Conservation (phyloP, 2,113 vertebrate genomes). For the Carassius gibelio region DNA sequence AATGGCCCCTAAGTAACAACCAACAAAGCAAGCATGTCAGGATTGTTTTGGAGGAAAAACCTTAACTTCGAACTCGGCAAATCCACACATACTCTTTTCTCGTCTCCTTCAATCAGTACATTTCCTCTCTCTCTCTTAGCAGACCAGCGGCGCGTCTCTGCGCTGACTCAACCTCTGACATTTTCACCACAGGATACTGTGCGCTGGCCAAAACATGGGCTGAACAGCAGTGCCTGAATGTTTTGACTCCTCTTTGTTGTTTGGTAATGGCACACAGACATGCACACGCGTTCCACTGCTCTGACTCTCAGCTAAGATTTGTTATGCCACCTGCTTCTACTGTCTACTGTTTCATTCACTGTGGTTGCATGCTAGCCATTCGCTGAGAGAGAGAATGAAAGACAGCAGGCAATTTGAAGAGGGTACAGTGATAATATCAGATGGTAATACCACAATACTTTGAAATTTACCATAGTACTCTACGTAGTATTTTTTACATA, state of each 20-base stretch:
- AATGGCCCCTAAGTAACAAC: neutral
- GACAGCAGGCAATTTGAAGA: neutral
- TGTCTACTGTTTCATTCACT: slow-evolving; percentile 19
- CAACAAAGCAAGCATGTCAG: slow-evolving; percentile 6
- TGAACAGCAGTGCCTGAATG: slow-evolving; percentile 23
- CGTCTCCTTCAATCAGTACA: slow-evolving; percentile 22
- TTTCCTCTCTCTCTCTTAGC: slow-evolving; percentile 12
- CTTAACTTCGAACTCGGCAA: neutral
- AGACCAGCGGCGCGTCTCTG: slow-evolving; percentile 25
- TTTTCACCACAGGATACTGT: slow-evolving; percentile 41
- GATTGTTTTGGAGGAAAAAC: slow-evolving; percentile 6
- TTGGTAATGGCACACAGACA: slow-evolving; percentile 31
- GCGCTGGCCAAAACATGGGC: slow-evolving; percentile 35
- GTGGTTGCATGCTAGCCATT: neutral
- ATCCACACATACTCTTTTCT: slow-evolving; percentile 6
- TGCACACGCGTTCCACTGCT: neutral
- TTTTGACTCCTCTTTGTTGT: slow-evolving; percentile 37
- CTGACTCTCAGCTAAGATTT: slow-evolving; percentile 28
- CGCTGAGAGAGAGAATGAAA: slow-evolving; percentile 8
- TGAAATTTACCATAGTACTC: neutral
- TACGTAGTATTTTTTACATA: neutral
- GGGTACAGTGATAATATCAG: neutral
- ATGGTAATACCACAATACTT: neutral
- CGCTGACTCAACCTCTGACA: slow-evolving; percentile 53
- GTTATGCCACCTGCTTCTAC: slow-evolving; percentile 36